phyloP scores from a whole-genome alignment of 2,113 vertebrate genomes.

The Numida meleagris region DNA sequence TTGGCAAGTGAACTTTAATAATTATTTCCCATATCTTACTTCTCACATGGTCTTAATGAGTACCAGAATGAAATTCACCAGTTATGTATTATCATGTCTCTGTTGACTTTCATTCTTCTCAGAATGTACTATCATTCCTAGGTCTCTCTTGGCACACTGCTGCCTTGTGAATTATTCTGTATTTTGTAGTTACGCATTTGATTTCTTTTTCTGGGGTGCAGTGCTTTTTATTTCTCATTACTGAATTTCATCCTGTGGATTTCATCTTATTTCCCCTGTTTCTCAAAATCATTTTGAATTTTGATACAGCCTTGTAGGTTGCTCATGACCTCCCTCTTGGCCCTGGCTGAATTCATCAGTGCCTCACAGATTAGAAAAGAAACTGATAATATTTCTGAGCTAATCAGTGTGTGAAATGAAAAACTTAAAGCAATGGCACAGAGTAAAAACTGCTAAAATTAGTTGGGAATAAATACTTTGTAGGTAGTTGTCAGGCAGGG shows the following conservation, averaged over 20 bases:
- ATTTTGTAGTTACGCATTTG: constrained; percentile 21
- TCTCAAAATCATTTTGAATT: constrained; percentile 35
- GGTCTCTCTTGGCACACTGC: neutral
- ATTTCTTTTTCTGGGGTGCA: neutral
- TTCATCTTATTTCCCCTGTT: constrained; percentile 49
- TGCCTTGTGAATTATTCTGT: neutral
- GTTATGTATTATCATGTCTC: constrained; percentile 9
- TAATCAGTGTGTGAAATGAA: constrained; percentile 23
- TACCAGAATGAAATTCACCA: neutral
- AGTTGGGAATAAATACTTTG: neutral
- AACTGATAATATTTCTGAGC: constrained; percentile 7
- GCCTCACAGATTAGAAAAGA: constrained; percentile 25
- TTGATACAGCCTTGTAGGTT: constrained; percentile 3
- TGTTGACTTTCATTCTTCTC: constrained; percentile 2
- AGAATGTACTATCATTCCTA: neutral
- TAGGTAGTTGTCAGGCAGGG: neutral
- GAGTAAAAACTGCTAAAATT: neutral
- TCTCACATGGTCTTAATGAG: neutral
- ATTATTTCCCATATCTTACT: neutral
- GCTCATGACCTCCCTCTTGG: constrained; percentile 3
- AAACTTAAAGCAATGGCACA: neutral
- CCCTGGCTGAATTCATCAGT: neutral
- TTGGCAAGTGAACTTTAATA: neutral
- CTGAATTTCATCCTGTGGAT: constrained; percentile 30
- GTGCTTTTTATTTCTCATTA: constrained; percentile 20